Conservation (phyloP, 2,797 vertebrate species). For the Lates japonicus region DNA sequence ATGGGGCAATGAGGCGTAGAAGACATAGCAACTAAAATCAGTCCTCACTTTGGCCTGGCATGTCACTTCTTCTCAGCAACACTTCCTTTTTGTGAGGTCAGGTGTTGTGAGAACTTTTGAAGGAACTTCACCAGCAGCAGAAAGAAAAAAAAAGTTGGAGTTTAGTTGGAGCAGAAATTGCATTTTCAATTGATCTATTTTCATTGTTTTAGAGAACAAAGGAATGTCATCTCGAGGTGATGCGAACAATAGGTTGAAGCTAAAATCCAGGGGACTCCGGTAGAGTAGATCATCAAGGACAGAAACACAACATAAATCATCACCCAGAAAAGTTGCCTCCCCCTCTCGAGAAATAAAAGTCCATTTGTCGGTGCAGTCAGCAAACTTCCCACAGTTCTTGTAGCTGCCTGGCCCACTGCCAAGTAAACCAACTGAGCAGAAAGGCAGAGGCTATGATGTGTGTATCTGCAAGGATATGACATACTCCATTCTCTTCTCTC, state of each 20-base stretch:
- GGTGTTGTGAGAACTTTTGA: constrained; percentile 24
- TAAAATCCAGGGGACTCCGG: constrained; percentile 38
- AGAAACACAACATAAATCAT: constrained; percentile 83
- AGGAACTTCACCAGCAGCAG: constrained; percentile 28
- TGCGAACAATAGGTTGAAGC: constrained; percentile 60
- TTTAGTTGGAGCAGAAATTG: constrained; percentile 22
- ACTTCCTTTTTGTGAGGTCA: constrained; percentile 31
- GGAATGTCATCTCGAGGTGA: constrained; percentile 53
- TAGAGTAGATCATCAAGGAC: constrained; percentile 53
- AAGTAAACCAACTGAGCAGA: constrained; percentile 61
- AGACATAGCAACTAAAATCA: constrained; percentile 48
- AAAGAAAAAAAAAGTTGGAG: constrained; percentile 29
- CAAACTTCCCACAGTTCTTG: constrained; percentile 75
- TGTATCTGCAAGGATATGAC: constrained; percentile 74
- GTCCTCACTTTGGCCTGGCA: constrained; percentile 31
- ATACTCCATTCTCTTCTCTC: constrained; percentile 71
- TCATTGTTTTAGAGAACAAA: constrained; percentile 76
- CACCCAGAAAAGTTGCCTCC: constrained; percentile 64
- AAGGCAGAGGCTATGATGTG: constrained; percentile 61
- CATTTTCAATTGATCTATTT: constrained; percentile 61
- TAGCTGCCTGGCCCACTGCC: constrained; percentile 67
- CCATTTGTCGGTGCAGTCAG: constrained; percentile 80
- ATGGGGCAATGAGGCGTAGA: constrained; percentile 65
- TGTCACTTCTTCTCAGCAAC: constrained; percentile 47
- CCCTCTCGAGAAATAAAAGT: constrained; percentile 71